These are phyloP conservation scores for Turritopsis dohrnii DNA, from an alignment of 30 jellyfish, hydroid and myxozoan genomes.

Conservation along the genomic window DNA sequence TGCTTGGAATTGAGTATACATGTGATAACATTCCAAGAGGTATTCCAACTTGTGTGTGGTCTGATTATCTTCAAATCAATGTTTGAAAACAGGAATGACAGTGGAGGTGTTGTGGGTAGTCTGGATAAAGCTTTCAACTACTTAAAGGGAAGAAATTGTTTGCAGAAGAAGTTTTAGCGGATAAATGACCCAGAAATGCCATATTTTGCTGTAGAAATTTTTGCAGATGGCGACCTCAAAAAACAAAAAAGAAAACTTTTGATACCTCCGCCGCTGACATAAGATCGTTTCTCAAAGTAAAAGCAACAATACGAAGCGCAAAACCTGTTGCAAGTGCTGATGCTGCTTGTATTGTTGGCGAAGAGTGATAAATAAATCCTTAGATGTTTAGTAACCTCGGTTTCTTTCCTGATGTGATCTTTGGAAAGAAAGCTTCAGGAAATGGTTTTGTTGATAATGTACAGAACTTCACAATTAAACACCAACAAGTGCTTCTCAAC, in stretches of 20 bases:
- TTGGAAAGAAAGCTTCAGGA: background rate
- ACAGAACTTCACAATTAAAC: background rate
- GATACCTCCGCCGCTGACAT: too few species aligned
- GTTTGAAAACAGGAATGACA: background rate
- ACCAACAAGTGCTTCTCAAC: background rate
- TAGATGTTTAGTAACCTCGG: background rate
- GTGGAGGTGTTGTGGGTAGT: conserved; percentile 15
- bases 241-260: too few species aligned
- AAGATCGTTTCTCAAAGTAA: too few species aligned
- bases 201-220: too few species aligned
- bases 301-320: too few species aligned
- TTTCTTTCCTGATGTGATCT: background rate
- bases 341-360: too few species aligned
- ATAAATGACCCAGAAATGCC: too few species aligned
- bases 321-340: too few species aligned
- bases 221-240: too few species aligned
- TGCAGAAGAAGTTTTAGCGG: background rate
- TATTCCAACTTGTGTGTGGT: conserved; percentile 13
- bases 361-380: too few species aligned
- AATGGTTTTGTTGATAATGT: background rate
- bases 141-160: background rate
- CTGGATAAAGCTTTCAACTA: background rate
- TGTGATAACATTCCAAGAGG: background rate
- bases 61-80: conserved; percentile 2
- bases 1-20: conserved; percentile 7